These are phyloP conservation scores for Panzeria rudis DNA, from an alignment of 2,888 invertebrate species.

Conservation along the genomic window DNA sequence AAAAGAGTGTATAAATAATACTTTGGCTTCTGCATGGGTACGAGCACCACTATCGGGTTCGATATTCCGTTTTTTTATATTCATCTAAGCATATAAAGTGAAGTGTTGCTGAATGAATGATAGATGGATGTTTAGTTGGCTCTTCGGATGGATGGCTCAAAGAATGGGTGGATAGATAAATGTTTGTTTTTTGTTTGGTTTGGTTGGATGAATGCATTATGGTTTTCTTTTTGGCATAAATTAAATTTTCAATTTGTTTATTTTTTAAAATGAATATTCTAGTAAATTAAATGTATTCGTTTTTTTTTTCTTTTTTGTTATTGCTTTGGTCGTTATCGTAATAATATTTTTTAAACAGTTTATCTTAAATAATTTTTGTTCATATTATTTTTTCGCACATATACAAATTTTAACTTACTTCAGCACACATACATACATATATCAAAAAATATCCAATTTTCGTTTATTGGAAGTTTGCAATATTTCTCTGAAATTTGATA, in stretches of 20 bases:
- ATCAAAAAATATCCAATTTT: too few relatives aligned
- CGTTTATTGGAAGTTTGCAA: too few relatives aligned
- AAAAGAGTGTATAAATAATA: slow-evolving; percentile 29
- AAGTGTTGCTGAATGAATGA: slow-evolving; percentile 61
- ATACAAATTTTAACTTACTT: too few relatives aligned
- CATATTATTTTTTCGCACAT: neutral
- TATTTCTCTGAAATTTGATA: too few relatives aligned
- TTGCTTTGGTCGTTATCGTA: neutral
- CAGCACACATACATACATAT: too few relatives aligned
- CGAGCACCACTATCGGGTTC: slow-evolving; percentile 47
- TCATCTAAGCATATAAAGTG: slow-evolving; percentile 47
- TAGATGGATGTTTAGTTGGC: slow-evolving; percentile 47
- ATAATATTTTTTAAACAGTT: slow-evolving; percentile 12
- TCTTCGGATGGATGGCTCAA: slow-evolving; percentile 25
- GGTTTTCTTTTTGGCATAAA: slow-evolving; percentile 74
- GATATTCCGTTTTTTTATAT: slow-evolving; percentile 36
- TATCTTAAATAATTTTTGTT: neutral
- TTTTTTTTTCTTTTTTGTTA: neutral
- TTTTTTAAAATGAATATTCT: slow-evolving; percentile 55
- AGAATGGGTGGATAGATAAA: slow-evolving; percentile 30
- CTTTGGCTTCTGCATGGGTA: slow-evolving; percentile 17
- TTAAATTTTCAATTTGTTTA: slow-evolving; percentile 73
- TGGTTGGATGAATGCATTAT: slow-evolving; percentile 74
- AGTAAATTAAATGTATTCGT: slow-evolving; percentile 39
- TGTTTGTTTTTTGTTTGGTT: slow-evolving; percentile 38